phyloP scores from a whole-genome alignment of 2,113 vertebrate species.

The Pluvialis apricaria region DNA sequence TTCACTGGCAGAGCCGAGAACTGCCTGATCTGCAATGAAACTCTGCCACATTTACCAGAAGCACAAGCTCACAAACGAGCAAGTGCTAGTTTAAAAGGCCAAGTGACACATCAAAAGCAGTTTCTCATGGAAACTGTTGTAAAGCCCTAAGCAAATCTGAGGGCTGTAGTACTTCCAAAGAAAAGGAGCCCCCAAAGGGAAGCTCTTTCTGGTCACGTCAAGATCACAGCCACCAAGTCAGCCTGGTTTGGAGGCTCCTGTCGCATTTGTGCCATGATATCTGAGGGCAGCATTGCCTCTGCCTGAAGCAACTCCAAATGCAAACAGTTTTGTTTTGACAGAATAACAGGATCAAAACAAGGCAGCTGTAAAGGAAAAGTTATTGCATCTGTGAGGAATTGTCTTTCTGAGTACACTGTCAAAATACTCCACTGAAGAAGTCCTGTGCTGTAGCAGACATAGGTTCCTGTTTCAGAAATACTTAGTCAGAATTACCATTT shows the following conservation, averaged over 20 bases:
- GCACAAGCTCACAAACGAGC: background rate
- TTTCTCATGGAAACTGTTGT: background rate
- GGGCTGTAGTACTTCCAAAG: background rate
- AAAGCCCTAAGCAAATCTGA: background rate
- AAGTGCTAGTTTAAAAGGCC: background rate
- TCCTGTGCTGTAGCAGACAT: background rate
- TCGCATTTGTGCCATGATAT: accelerated
- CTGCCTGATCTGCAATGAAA: background rate
- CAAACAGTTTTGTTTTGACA: background rate
- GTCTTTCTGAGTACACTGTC: background rate
- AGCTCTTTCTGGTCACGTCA: background rate
- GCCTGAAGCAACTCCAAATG: background rate
- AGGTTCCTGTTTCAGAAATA: background rate
- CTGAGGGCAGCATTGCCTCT: background rate
- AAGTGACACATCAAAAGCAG: background rate
- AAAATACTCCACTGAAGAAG: background rate
- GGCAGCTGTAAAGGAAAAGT: background rate
- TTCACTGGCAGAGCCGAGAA: background rate
- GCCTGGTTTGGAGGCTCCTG: background rate
- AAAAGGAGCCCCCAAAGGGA: background rate
- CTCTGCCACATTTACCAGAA: background rate
- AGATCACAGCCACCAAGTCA: background rate
- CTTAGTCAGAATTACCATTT: slow-evolving; percentile 45
- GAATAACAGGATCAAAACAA: background rate
- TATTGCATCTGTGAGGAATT: background rate